Evolutionary conservation across 2,113 vertebrate genomes (phyloP), one percentile per base, ranked within the genome.

Genomic region (Cacatua alba): DNA sequence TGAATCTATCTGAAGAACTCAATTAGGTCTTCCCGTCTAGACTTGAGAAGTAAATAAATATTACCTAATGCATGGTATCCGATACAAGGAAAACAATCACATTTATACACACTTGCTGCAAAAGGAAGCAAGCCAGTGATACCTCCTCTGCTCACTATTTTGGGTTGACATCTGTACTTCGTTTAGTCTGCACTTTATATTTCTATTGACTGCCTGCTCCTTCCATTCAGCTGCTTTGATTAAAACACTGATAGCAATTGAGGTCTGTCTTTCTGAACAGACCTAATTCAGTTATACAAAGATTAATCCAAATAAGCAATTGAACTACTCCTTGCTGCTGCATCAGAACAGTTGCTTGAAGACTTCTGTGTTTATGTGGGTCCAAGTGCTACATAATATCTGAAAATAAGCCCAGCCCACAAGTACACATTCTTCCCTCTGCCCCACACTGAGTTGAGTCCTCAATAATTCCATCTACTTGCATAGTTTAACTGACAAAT

Each of bases 11-110:
- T 64, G 48, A 94, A 93, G 35, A 93, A 74, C 35, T 79, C 76
- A 60, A 35, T 29, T 67, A 82, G 35, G 39, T 84, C 72, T 93
- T 96, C 82, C 82, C 93, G 92, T 94, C 90, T 91, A 82, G 92
- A 92, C 80, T 93, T 86, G 55, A 93, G 69, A 86, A 78, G 90
- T 81, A 90, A 95, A 91, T 92, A 95, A 95, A 71, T 93, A 78
- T 76, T 92, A 88, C 51, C n/a, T 90, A 91, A 72, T 53, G 17
- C 9, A 35, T 10, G 4, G 62, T 37, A 86, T 69, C 64, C 17
- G 60, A 26, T 86, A 76, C 11, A 83, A 63, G 29, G 33, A 74
- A 77, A 87, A 62, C 11, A 77, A 67, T 80, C 57, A 80, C 26
- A 39, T 23, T 83, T 59, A 74, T 4, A 53, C 5, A 82, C 2